Conservation (phyloP, 1,140 invertebrate species). For the Aphelenchoides fujianensis region DNA sequence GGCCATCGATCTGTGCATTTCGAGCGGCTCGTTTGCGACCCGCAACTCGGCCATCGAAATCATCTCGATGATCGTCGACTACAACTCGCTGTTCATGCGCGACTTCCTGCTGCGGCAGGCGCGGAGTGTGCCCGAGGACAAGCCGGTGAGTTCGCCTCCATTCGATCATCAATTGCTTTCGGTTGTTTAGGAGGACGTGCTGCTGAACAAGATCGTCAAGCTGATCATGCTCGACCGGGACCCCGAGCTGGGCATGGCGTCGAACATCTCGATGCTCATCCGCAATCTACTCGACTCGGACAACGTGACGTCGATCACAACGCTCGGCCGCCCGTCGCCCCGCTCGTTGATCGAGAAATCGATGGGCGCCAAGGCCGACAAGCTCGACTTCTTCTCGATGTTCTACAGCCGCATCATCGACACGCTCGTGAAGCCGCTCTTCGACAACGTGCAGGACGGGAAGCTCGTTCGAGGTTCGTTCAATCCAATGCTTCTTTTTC, state of each 20-base stretch:
- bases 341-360: constrained; percentile 27
- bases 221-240: constrained; percentile 76
- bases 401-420: constrained; percentile 98
- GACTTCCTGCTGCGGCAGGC: constrained; percentile 73
- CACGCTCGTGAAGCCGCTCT: constrained; percentile 54
- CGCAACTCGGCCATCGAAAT: constrained; percentile 95
- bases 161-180: too few relatives aligned
- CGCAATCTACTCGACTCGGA: constrained; percentile 92
- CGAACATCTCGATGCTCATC: constrained; percentile 69
- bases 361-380: constrained; percentile 77
- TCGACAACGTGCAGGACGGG: constrained; percentile 53
- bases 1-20: constrained; percentile 74
- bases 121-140: constrained; percentile 41
- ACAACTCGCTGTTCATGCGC: constrained; percentile 90
- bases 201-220: constrained; percentile 94
- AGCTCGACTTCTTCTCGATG: constrained; percentile 94
- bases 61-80: constrained; percentile 94
- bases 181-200: constrained; percentile 81
- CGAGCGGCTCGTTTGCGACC: constrained; percentile 75
- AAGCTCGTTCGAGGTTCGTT: constrained; percentile 28
- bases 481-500: too few relatives aligned
- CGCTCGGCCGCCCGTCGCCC: constrained; percentile 26
- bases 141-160: constrained; percentile 20
- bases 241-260: constrained; percentile 84
- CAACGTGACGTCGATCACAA: constrained; percentile 77